Evolutionary conservation across 2,888 invertebrate species (phyloP), one percentile per base, ranked within the genome.

Genomic region (Meganola albula): DNA sequence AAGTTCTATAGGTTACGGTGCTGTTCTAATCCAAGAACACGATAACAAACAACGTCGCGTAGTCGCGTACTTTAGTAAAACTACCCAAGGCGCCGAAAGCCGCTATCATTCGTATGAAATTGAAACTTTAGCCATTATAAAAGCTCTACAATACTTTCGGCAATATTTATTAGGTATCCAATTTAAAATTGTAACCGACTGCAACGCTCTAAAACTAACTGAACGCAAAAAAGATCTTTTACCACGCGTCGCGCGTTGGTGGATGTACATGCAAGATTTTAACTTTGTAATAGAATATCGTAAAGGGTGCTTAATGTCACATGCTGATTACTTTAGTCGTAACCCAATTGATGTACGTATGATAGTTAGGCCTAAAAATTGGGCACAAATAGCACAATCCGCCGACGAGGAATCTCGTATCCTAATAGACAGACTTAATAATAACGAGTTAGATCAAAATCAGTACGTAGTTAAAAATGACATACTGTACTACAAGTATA

Each of bases 231-330:
- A 48, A 20, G 55, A 57, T 14, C 14, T 57, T 1, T 12, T 51
- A 1, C 48, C 51, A 0, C 30, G 57, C 6, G 47, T 54, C 1
- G 48, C 53, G 1, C 36, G 52, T 1, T 55, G 52, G 55, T 54
- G 53, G 53, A 33, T 50, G 0, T 53, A 38, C 27, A 18, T 55
- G 24, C 55, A 55, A 30, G 53, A 51, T 27, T 57, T 45, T 16
- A 7, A 39, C 2, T 59, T 58, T 26, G 12, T 27, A 0, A 26
- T 55, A 4, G 34, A 43, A 8, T 55, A 58, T 24, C 27, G 48
- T 12, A 53, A 50, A 10, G 53, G 55, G 1, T n/a, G 18, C 2
- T 10, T 33, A 8, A 34, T 59, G 29, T 23, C 34, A 2, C 55
- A 55, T 16, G 52, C 48, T 0, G 48, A 55, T 35, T 46, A 20